Conservation (phyloP, 2,888 invertebrate species). For the Tipula confusa region DNA sequence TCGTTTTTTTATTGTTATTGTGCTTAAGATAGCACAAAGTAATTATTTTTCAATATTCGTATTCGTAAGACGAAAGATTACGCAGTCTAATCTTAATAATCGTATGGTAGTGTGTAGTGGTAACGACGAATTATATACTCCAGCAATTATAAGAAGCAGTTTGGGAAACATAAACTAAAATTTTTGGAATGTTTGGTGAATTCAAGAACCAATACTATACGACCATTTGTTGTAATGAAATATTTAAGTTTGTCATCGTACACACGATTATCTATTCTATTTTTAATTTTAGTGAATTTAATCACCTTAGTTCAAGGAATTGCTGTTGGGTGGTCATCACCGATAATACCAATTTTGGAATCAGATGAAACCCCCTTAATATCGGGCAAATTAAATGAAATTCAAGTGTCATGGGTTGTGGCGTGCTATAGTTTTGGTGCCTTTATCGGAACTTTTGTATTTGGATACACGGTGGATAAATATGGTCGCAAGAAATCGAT, state of each 20-base stretch:
- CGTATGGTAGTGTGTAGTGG: not conserved
- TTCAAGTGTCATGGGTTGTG: conserved; percentile 33
- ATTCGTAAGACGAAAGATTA: not conserved
- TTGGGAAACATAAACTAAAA: not conserved
- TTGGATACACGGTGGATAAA: conserved; percentile 32
- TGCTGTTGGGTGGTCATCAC: conserved; percentile 34
- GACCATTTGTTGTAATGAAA: conserved; percentile 20
- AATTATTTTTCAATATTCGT: not conserved
- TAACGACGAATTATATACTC: not conserved
- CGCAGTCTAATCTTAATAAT: not conserved
- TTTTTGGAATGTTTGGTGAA: not conserved
- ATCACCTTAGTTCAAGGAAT: conserved; percentile 31
- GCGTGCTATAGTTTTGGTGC: conserved; percentile 33
- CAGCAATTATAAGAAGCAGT: no score
- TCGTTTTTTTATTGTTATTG: not conserved
- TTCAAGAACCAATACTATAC: conserved; percentile 27
- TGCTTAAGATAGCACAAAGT: not conserved
- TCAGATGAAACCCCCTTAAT: conserved; percentile 34
- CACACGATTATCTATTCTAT: not conserved
- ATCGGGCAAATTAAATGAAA: conserved; percentile 28
- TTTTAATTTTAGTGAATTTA: conserved; percentile 29
- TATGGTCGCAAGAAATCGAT: conserved; percentile 33
- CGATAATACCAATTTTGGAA: conserved; percentile 31
- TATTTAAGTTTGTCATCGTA: not conserved
- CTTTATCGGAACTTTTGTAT: conserved; percentile 33